Evolutionary conservation across 2,888 invertebrate species (phyloP).

Genomic region (Trissolcus japonicus): DNA sequence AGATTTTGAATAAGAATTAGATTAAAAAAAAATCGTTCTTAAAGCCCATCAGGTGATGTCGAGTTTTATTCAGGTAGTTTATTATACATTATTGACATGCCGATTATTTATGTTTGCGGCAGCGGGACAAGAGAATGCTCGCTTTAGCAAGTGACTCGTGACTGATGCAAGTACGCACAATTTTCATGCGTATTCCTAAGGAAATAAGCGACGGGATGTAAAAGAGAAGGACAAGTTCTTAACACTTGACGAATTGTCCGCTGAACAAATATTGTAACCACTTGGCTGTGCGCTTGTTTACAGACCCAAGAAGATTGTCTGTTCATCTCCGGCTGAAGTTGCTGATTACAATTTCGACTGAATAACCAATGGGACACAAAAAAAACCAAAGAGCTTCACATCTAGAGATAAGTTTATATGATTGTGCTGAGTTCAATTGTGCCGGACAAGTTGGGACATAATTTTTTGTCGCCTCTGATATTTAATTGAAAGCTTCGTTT

Average conservation of each 20-base stretch:
- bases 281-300: constrained; percentile 25
- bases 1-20: no score
- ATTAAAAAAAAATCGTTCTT: no score
- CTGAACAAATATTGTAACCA: constrained; percentile 37
- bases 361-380: background rate
- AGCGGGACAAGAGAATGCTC: constrained; percentile 6
- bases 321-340: constrained; percentile 15
- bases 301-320: constrained; percentile 22
- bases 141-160: constrained; percentile 16
- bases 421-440: background rate
- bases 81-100: constrained; percentile 14
- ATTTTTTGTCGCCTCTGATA: no score
- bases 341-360: constrained; percentile 5
- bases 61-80: no score
- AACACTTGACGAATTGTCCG: constrained; percentile 27
- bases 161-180: constrained; percentile 21
- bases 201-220: constrained; percentile 33
- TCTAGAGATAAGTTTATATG: background rate
- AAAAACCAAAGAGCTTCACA: background rate
- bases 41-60: no score
- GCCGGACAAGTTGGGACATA: no score
- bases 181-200: no score
- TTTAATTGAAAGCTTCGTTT: no score
- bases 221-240: constrained; percentile 38
- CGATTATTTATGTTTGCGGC: constrained; percentile 34